phyloP scores from a whole-genome alignment of 2,888 invertebrate species.

The Pollenia griseotomentosa region DNA sequence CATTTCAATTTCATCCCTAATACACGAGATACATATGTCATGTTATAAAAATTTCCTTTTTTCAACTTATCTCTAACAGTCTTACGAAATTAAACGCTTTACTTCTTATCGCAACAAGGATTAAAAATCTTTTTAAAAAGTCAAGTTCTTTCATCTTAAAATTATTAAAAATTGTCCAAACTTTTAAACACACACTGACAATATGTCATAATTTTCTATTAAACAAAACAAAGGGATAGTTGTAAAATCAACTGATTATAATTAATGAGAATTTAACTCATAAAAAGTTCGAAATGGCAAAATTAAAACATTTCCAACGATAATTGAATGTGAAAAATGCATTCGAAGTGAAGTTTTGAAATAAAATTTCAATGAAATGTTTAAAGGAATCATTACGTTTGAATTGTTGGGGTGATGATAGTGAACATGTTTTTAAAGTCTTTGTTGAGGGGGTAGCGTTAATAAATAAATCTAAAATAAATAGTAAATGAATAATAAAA shows the following conservation, averaged over 20 bases:
- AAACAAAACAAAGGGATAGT: constrained; percentile 75
- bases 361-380: constrained; percentile 38
- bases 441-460: constrained; percentile 20
- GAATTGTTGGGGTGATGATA: constrained; percentile 14
- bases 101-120: neutral
- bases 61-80: constrained; percentile 52
- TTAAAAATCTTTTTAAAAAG: neutral
- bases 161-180: constrained; percentile 17
- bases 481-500: constrained; percentile 48
- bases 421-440: constrained; percentile 48
- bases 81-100: constrained; percentile 20
- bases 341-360: constrained; percentile 37
- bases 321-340: constrained; percentile 46
- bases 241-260: constrained; percentile 77
- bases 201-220: constrained; percentile 75
- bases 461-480: constrained; percentile 58
- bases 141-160: constrained; percentile 11
- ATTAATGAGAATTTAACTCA: constrained; percentile 79
- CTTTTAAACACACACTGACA: constrained; percentile 68
- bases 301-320: constrained; percentile 55
- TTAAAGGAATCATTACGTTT: constrained; percentile 31
- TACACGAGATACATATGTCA: neutral
- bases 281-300: constrained; percentile 77
- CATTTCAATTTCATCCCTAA: neutral
- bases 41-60: neutral